A percentile compares a stretch with the other conserved stretches of the same genome.
phyloP scores from a whole-genome alignment of 2,113 vertebrate genomes.

The Panurus biarmicus region DNA sequence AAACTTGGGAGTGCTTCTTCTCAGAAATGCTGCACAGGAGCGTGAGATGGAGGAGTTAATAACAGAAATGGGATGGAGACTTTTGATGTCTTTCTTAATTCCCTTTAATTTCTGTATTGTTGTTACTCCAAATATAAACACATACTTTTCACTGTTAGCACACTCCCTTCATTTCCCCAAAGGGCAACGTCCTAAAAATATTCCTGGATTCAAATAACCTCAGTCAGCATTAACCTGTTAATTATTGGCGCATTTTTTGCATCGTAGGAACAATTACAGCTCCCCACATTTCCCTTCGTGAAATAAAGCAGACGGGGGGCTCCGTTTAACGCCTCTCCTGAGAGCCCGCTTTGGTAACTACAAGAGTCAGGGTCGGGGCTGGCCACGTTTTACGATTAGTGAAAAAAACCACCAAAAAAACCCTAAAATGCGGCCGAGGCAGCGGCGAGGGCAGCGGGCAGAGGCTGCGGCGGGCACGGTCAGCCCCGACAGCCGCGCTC shows the following conservation, averaged over 20 bases:
- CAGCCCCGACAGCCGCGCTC: not conserved
- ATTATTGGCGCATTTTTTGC: not conserved
- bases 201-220: not conserved
- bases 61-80: not conserved
- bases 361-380: not conserved
- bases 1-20: not conserved
- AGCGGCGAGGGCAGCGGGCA: not conserved
- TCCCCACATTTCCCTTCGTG: too few relatives aligned
- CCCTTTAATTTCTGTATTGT: slow-evolving; percentile 52
- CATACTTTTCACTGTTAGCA: slow-evolving; percentile 46
- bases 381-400: not conserved
- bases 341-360: not conserved
- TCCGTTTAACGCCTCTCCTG: not conserved
- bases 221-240: slow-evolving; percentile 37
- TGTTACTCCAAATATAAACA: slow-evolving; percentile 48
- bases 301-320: not conserved
- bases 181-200: slow-evolving; percentile 36
- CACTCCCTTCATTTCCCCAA: slow-evolving; percentile 34
- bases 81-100: slow-evolving; percentile 47
- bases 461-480: not conserved
- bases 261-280: not conserved
- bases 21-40: not conserved
- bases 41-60: slow-evolving; percentile 31
- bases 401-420: not conserved
- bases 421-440: not conserved